Conservation (phyloP, 2,888 invertebrate species). For the Aleiodes leptofemur region DNA sequence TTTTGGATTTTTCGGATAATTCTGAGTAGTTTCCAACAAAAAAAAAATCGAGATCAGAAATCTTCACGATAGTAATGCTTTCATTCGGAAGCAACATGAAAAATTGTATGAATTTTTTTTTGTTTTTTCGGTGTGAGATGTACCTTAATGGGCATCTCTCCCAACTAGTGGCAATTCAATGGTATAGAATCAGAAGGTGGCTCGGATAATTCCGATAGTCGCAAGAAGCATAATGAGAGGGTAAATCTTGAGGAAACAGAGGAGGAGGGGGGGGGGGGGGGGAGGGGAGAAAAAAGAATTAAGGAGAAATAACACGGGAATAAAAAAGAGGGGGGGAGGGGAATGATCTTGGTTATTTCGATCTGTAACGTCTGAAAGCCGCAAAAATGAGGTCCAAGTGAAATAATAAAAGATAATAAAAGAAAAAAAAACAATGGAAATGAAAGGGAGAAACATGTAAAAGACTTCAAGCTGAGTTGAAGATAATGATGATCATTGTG, state of each 20-base stretch:
- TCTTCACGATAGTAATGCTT: no score
- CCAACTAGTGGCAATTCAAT: slow-evolving; percentile 19
- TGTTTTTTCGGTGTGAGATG: no score
- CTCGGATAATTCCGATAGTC: slow-evolving; percentile 58
- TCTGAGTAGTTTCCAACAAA: no score
- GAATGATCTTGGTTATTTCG: slow-evolving; percentile 33
- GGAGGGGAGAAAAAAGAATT: background rate
- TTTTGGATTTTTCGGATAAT: no score
- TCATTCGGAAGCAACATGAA: no score
- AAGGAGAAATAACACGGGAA: slow-evolving; percentile 2
- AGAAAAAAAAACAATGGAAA: slow-evolving; percentile 10
- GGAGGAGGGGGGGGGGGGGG: background rate
- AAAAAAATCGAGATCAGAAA: no score
- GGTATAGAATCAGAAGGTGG: slow-evolving; percentile 8
- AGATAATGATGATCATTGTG: slow-evolving; percentile 32
- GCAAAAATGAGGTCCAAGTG: slow-evolving; percentile 19
- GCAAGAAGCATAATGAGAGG: slow-evolving; percentile 56
- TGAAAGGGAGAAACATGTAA: slow-evolving; percentile 13
- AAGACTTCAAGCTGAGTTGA: slow-evolving; percentile 13
- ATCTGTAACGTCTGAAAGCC: slow-evolving; percentile 13
- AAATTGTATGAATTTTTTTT: background rate
- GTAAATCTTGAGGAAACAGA: slow-evolving; percentile 50
- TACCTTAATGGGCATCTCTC: slow-evolving; percentile 1
- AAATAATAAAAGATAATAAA: slow-evolving; percentile 3
- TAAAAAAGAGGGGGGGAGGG: slow-evolving; percentile 3